Evolutionary conservation across 2,797 vertebrate genomes (phyloP).

Genomic region (Margarornis squamiger): DNA sequence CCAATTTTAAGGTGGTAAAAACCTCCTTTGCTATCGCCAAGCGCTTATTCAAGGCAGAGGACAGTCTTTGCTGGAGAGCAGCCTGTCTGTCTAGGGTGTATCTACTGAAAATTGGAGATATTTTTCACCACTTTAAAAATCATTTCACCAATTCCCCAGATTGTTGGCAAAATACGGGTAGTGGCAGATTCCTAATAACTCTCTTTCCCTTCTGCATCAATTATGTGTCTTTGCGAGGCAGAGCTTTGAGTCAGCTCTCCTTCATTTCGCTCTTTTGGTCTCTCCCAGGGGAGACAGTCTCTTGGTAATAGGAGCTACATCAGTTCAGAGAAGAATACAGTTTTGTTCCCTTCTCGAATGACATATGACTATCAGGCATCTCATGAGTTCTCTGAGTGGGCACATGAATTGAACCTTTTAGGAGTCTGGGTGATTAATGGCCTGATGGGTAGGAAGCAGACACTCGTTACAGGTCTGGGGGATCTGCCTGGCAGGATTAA

Average conservation of each 20-base stretch:
- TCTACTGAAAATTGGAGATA: neutral
- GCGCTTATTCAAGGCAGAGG: neutral
- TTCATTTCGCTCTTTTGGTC: slow-evolving; percentile 10
- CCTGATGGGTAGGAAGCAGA: slow-evolving; percentile 51
- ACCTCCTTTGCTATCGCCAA: neutral
- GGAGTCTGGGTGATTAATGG: slow-evolving; percentile 51
- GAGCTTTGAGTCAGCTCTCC: slow-evolving; percentile 43
- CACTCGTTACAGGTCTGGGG: neutral
- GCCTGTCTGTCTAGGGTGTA: neutral
- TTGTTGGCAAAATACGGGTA: neutral
- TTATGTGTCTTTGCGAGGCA: neutral
- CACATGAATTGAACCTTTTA: slow-evolving; percentile 56
- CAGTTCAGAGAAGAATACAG: slow-evolving; percentile 44
- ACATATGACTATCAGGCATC: slow-evolving; percentile 61
- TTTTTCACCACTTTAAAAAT: neutral
- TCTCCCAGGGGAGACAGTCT: slow-evolving; percentile 26
- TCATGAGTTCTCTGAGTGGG: slow-evolving; percentile 55
- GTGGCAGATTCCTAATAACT: neutral
- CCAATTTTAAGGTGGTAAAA: neutral
- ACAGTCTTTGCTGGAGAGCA: neutral
- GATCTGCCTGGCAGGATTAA: slow-evolving; percentile 44
- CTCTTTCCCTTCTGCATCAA: slow-evolving; percentile 4
- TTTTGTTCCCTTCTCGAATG: slow-evolving; percentile 50
- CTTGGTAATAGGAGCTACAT: slow-evolving; percentile 53
- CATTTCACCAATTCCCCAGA: neutral